Percentiles rank a stretch among this genome's conserved stretches.
Conservation (phyloP, 2,113 vertebrate species). For the Athene cunicularia region DNA sequence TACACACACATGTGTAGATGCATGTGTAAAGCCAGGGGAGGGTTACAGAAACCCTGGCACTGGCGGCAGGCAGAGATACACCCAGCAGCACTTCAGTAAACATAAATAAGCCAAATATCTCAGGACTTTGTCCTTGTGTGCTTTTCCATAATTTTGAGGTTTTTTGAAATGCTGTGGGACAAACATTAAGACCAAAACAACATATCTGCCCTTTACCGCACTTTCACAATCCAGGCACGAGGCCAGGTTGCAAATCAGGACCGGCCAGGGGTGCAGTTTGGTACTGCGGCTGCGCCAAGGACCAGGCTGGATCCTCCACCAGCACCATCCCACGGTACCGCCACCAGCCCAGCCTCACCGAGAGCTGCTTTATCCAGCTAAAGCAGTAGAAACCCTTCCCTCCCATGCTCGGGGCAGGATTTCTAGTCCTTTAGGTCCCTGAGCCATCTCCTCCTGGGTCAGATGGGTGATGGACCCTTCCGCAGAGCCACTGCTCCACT, state of each 20-base stretch:
- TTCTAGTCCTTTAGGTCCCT: neutral
- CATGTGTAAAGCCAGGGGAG: neutral
- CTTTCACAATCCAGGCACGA: neutral
- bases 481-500: neutral
- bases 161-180: neutral
- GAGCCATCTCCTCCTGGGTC: neutral
- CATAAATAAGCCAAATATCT: neutral
- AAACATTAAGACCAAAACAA: neutral
- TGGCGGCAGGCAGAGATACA: neutral
- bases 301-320: neutral
- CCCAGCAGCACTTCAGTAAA: neutral
- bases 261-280: neutral
- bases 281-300: neutral
- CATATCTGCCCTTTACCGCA: neutral
- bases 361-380: fast-evolving
- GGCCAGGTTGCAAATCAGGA: neutral
- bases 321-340: neutral
- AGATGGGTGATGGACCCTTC: neutral
- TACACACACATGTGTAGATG: neutral
- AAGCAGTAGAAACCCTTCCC: neutral
- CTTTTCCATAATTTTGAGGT: neutral
- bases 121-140: neutral
- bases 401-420: neutral
- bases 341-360: fast-evolving
- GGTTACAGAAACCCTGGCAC: neutral